phyloP scores from a whole-genome alignment of 37 sponge, comb jelly and placozoan genomes.

The Chondrilla cf. caribensis region DNA sequence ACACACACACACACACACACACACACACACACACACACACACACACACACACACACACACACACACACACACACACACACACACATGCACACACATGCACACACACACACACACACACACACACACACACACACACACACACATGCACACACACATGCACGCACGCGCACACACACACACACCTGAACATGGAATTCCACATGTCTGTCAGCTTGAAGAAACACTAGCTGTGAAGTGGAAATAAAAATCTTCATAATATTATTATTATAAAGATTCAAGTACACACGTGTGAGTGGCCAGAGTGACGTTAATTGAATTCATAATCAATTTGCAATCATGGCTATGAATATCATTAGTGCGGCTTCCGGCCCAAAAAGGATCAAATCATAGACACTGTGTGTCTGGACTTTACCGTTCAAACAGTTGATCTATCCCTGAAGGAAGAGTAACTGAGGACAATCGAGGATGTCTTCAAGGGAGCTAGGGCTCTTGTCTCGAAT shows the following conservation, averaged over 20 bases:
- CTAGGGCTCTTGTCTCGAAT: background rate
- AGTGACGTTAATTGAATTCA: background rate
- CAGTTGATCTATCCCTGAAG: background rate
- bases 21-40: too few species aligned
- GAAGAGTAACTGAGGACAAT: background rate
- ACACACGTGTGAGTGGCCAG: too few species aligned
- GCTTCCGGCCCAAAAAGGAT: background rate
- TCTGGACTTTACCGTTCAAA: background rate
- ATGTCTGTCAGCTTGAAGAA: constrained; percentile 77
- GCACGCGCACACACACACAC: background rate
- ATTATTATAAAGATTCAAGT: too few species aligned
- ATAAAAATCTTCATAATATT: background rate
- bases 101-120: background rate
- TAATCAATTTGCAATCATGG: background rate
- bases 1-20: too few species aligned
- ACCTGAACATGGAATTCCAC: constrained; percentile 90
- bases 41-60: too few species aligned
- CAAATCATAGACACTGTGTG: too few species aligned
- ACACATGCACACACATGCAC: constrained; percentile 7
- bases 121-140: constrained; percentile 4
- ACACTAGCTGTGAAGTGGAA: constrained; percentile 50
- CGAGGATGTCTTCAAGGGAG: background rate
- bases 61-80: background rate
- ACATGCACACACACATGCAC: background rate
- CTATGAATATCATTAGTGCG: constrained; percentile 9